These are phyloP conservation scores for Eidolon helvum DNA, from an alignment of 2,113 vertebrate species.

Conservation along the genomic window DNA sequence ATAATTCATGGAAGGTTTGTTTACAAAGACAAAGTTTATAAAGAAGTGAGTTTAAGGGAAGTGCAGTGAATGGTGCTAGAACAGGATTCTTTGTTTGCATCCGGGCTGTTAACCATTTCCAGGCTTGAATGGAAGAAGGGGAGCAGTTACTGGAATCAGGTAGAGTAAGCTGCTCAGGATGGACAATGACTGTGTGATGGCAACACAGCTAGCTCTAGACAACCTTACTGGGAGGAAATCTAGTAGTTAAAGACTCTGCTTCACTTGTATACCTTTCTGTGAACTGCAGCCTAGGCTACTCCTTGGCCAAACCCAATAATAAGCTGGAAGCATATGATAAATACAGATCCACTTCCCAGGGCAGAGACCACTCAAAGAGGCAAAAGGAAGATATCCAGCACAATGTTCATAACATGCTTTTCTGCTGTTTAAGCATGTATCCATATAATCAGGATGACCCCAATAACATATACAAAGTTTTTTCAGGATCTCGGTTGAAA, in stretches of 20 bases:
- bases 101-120: not conserved
- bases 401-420: rapidly evolving
- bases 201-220: not conserved
- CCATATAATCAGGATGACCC: not conserved
- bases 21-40: not conserved
- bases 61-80: not conserved
- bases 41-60: not conserved
- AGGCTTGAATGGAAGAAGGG: not conserved
- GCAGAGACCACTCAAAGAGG: not conserved
- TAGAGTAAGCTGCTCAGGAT: not conserved
- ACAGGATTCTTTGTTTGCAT: not conserved
- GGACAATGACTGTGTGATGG: not conserved
- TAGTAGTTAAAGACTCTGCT: not conserved
- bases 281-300: not conserved
- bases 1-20: not conserved
- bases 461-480: not conserved
- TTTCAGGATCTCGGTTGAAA: constrained; percentile 29
- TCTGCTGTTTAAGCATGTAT: not conserved
- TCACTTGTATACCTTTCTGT: not conserved
- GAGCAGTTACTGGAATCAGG: not conserved
- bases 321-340: not conserved
- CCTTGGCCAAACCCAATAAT: not conserved
- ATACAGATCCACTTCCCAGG: not conserved
- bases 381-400: not conserved
- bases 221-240: not conserved